Evolutionary conservation across 2,797 vertebrate species (phyloP), one percentile per base, ranked within the genome.

Genomic region (Numenius phaeopus): DNA sequence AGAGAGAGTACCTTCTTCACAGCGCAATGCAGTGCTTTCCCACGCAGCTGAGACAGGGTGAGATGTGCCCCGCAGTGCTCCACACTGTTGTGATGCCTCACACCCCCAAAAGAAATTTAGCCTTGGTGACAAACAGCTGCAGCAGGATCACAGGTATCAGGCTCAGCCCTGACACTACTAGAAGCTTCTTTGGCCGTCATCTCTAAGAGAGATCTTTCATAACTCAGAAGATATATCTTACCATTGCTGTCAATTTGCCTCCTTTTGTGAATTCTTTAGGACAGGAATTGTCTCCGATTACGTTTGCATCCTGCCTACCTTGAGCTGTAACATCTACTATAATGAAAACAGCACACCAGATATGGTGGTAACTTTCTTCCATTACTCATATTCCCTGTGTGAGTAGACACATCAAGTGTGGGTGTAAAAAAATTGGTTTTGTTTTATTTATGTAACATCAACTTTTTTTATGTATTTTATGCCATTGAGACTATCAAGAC

Each of bases 1-100:
- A 10, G 32, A 39, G 50, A 7, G 4, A 55, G 15, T 4, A 39
- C 19, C 5, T 55, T 22, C 44, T 21, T 61, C 30, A 30, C 32
- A 42, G 62, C 11, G 2, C 61, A 32, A 3, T 7, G 29, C 37
- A 87, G 61, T 39, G n/a, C 5, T 70, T 58, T 47, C 11, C 27
- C 21, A 5, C 2, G 1, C 26, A 30, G 52, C 59, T 44, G 73
- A 76, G 54, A 34, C 2, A 8, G 26, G 11, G 21, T 0, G 0
- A 57, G 66, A 16, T 8, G 16, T 10, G 15, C 15, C 26, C 22
- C 7, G 5, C 3, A 30, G 64, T 2, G 15, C 26, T 73, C 37
- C 23, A 10, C 30, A 46, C 40, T 4, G 11, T 2, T 40, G 57
- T 24, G 47, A 37, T 52, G 23, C 8, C 20, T 20, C 46, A 40